Conservation (phyloP, 2,888 invertebrate genomes). For the Diarsia mendica region DNA sequence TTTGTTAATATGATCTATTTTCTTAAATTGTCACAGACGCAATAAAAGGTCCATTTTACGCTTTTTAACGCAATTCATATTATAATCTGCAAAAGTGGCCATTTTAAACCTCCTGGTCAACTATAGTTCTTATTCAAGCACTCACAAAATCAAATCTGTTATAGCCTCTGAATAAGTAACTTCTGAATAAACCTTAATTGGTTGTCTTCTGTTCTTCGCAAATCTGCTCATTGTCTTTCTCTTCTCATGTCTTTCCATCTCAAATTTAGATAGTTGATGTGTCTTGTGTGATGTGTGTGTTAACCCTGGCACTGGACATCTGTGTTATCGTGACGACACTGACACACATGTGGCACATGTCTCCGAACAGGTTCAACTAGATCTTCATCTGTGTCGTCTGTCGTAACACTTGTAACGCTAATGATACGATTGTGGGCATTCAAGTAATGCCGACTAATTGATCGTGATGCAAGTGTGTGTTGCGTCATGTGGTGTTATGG, state of each 20-base stretch:
- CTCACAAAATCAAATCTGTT: neutral
- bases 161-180: neutral
- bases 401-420: conserved; percentile 54
- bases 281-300: conserved; percentile 1
- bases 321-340: conserved; percentile 66
- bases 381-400: conserved; percentile 57
- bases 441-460: conserved; percentile 57
- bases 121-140: neutral
- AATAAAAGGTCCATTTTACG: no score
- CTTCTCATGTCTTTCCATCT: neutral
- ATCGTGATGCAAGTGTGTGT: conserved; percentile 49
- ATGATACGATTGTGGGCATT: conserved; percentile 50
- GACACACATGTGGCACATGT: conserved; percentile 66
- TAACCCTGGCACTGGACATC: conserved; percentile 55
- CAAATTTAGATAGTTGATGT: neutral
- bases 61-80: no score
- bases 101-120: no score
- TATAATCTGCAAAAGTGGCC: no score
- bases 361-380: conserved; percentile 62
- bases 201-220: neutral
- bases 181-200: neutral
- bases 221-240: neutral
- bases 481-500: conserved; percentile 26
- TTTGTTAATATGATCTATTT: no score
- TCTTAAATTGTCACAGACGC: no score